Evolutionary conservation across 2,888 invertebrate species (phyloP), one percentile per base, ranked within the genome.

Genomic region (Drosophila borborema): DNA sequence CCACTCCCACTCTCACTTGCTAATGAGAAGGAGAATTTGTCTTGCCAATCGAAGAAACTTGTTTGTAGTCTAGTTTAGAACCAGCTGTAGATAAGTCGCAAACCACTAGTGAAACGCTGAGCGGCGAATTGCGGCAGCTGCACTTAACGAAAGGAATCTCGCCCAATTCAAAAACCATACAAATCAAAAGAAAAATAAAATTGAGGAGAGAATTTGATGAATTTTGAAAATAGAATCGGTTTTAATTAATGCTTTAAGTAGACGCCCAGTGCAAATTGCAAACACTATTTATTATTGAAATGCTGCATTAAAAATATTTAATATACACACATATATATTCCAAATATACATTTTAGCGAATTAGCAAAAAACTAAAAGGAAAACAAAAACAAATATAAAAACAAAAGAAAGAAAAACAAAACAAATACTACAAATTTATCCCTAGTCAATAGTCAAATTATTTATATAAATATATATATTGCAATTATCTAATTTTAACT

Each of bases 401-500:
- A 1, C 20, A 23, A 23, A 31, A 34, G 36, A 70, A 81, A 80
- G 48, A 38, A 38, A 55, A 55, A 40, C 20, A 55, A 23, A 55
- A 72, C 59, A 51, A 45, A 59, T 68, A 77, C 75, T 80, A 90
- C 82, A 90, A 91, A 91, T 87, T 90, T 91, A 82, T 83, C 86
- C 92, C 91, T 91, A 91, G 91, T 91, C 91, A 91, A 91, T 91
- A 91, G 92, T 80, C 85, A 92, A 91, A 90, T 91, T 91, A 92
- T 92, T 91, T 92, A 90, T 89, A 75, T 59, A 77, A 18, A 48
- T 48, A 45, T 56, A 60, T 43, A 51, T 46, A n/a, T 55, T 63
- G 62, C 68, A 88, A 76, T 80, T 84, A 89, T 79, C 80, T 80
- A 80, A 76, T 69, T 74, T 88, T 86, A 85, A 73, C 40, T 60